Percentiles rank a stretch among this genome's conserved stretches.
Conservation (phyloP, 2,113 vertebrate species). For the Semnornis frantzii region DNA sequence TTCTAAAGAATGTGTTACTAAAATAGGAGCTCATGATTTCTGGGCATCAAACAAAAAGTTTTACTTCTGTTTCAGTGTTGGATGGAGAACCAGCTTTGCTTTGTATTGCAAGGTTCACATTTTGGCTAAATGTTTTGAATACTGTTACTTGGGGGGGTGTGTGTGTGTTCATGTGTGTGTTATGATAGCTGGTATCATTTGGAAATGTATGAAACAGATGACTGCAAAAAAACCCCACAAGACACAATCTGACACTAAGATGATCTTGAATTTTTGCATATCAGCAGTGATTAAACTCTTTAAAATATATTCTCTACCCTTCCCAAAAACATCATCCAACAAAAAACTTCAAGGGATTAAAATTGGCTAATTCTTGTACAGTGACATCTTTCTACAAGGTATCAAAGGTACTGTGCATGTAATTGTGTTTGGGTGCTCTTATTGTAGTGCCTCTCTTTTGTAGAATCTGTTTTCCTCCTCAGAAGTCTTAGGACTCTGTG, state of each 20-base stretch:
- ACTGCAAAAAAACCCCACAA: not conserved
- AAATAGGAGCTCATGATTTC: not conserved
- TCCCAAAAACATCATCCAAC: not conserved
- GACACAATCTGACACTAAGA: not conserved
- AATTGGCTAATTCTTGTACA: not conserved
- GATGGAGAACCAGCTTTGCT: not conserved
- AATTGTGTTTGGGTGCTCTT: not conserved
- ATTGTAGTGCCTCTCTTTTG: not conserved
- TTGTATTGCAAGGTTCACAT: not conserved
- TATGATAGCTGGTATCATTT: not conserved
- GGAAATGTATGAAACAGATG: not conserved
- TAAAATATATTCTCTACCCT: not conserved
- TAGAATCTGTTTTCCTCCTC: not conserved
- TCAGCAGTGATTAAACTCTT: not conserved
- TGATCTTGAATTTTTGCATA: slow-evolving; percentile 3
- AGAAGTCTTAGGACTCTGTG: not conserved
- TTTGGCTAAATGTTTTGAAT: not conserved
- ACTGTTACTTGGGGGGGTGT: not conserved
- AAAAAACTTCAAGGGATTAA: not conserved
- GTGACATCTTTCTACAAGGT: not conserved
- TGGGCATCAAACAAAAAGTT: not conserved
- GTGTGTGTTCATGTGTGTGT: not conserved
- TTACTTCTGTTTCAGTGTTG: not conserved
- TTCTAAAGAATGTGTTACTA: not conserved
- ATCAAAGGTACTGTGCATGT: not conserved